These are phyloP conservation scores for Ceratitis capitata DNA, from an alignment of 1,140 invertebrate species.

Conservation along the genomic window DNA sequence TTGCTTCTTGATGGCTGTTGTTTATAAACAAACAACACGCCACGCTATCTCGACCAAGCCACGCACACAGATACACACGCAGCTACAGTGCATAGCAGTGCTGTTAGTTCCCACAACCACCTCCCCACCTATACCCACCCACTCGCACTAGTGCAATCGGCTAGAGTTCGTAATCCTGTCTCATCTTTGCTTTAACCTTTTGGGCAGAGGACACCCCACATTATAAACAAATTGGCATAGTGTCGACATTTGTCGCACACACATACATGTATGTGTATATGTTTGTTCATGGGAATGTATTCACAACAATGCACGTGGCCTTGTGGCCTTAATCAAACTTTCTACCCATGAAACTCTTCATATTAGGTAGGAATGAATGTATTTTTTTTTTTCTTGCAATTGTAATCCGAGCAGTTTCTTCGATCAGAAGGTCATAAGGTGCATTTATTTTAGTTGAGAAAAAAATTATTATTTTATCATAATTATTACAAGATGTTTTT, in stretches of 20 bases:
- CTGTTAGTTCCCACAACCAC: not conserved
- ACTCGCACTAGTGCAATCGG: not conserved
- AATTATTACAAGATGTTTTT: too few relatives aligned
- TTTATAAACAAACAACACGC: constrained; percentile 23
- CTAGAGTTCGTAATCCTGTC: constrained; percentile 5
- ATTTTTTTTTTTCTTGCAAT: not conserved
- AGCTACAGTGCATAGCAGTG: not conserved
- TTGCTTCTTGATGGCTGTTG: not conserved
- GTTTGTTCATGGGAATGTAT: not conserved
- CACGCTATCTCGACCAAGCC: not conserved
- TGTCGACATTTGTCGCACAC: too few relatives aligned
- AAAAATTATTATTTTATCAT: too few relatives aligned
- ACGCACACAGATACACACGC: not conserved
- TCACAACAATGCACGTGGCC: constrained; percentile 12
- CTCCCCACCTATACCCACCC: not conserved
- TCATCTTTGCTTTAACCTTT: not conserved
- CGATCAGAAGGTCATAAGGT: not conserved
- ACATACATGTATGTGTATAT: not conserved
- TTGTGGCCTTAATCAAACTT: not conserved
- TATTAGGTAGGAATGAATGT: not conserved
- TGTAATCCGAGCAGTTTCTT: not conserved
- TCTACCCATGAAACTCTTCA: not conserved
- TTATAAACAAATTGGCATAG: constrained; percentile 10
- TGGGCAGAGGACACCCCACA: not conserved
- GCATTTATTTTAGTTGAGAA: too few relatives aligned